These are phyloP conservation scores for Callyntrura guangdongensis DNA, from an alignment of 2,888 invertebrate species.

Conservation along the genomic window DNA sequence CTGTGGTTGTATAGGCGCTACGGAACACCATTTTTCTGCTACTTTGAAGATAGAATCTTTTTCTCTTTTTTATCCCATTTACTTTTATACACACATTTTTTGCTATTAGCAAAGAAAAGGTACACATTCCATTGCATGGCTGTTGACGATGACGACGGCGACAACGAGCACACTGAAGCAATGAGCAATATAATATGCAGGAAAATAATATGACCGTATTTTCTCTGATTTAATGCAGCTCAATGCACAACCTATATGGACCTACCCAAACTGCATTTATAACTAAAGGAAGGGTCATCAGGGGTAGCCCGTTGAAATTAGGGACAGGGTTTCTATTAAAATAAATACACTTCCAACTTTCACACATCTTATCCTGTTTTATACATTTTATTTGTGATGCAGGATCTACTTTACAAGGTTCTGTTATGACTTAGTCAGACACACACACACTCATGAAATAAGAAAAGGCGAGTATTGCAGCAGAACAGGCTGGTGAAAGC, in stretches of 20 bases:
- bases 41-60: slow-evolving; percentile 31
- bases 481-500: slow-evolving; percentile 1
- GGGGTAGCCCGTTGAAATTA: too few species aligned
- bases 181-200: slow-evolving; percentile 20
- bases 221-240: too few species aligned
- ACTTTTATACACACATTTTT: slow-evolving; percentile 37
- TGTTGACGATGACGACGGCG: not conserved
- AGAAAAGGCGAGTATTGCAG: slow-evolving; percentile 21
- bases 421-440: too few species aligned
- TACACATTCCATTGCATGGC: slow-evolving; percentile 18
- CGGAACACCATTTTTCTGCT: slow-evolving; percentile 12
- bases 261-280: too few species aligned
- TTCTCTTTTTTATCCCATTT: slow-evolving; percentile 42
- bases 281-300: too few species aligned
- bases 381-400: too few species aligned
- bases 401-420: too few species aligned
- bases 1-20: not conserved
- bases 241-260: too few species aligned
- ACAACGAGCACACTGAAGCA: not conserved
- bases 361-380: too few species aligned
- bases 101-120: slow-evolving; percentile 27
- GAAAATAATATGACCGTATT: not conserved
- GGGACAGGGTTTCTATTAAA: too few species aligned
- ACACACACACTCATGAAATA: not conserved
- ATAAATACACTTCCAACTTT: too few species aligned